Percentiles rank a stretch among this genome's conserved stretches.
These are phyloP conservation scores for Rallus limicola DNA, from an alignment of 2,113 vertebrate genomes.

Conservation along the genomic window DNA sequence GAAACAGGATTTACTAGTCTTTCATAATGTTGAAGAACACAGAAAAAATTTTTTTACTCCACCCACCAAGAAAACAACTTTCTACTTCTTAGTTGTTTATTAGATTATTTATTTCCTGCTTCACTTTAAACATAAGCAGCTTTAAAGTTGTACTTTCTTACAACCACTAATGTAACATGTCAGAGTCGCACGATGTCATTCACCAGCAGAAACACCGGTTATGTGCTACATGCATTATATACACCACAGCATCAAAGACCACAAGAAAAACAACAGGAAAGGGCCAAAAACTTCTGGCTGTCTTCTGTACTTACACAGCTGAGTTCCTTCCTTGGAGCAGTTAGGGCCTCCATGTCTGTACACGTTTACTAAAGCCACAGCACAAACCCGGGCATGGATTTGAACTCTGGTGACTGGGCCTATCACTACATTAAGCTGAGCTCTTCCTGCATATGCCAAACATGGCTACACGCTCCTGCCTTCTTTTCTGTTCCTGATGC, in stretches of 20 bases:
- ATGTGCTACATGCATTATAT: rapidly evolving
- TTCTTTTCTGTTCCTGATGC: neutral
- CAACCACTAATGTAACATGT: neutral
- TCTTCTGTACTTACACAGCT: neutral
- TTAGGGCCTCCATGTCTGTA: neutral
- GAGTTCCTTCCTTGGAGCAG: neutral
- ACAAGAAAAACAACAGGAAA: neutral
- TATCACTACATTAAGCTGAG: neutral
- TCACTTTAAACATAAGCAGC: neutral
- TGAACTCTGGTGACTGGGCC: neutral
- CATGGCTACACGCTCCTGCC: neutral
- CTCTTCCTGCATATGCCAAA: too few relatives aligned
- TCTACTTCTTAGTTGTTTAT: neutral
- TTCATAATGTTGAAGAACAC: neutral
- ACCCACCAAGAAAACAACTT: neutral
- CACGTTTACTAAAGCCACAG: neutral
- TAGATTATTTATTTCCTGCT: neutral
- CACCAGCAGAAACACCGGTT: neutral
- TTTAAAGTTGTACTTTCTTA: neutral
- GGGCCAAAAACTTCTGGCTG: neutral
- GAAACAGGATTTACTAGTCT: neutral
- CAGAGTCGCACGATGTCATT: neutral
- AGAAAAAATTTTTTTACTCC: neutral
- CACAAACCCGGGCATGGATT: neutral
- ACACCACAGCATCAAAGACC: neutral